Evolutionary conservation across 2,797 vertebrate species (phyloP).

Genomic region (Limosa lapponica): DNA sequence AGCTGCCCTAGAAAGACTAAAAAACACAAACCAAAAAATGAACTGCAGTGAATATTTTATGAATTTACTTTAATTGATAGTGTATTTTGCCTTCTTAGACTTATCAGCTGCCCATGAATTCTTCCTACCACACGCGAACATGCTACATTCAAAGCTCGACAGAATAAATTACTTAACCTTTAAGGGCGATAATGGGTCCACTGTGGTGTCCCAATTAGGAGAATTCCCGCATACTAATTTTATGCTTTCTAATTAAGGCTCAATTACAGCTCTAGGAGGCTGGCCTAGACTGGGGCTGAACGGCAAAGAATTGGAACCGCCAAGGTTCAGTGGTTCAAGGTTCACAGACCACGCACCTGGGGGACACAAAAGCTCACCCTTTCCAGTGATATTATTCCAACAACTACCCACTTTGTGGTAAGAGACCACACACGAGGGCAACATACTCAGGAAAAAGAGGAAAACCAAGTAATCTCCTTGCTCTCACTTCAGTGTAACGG

Average conservation of each 20-base stretch:
- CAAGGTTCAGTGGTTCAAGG: no score
- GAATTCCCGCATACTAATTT: neutral
- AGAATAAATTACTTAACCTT: neutral
- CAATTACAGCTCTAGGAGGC: neutral
- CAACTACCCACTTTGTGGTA: neutral
- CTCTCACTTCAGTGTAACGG: neutral
- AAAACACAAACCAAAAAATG: neutral
- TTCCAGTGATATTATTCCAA: neutral
- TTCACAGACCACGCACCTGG: no score
- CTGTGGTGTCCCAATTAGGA: slow-evolving; percentile 9
- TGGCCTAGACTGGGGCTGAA: neutral
- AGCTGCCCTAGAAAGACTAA: neutral
- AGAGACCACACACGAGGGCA: neutral
- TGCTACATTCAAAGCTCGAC: neutral
- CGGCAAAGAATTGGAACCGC: neutral
- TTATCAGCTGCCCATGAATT: neutral
- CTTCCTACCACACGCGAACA: neutral
- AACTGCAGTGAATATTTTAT: neutral
- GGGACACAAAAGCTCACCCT: neutral
- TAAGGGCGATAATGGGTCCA: neutral
- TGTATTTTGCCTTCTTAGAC: neutral
- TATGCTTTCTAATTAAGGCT: slow-evolving; percentile 31
- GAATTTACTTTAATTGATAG: neutral
- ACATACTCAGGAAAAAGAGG: neutral
- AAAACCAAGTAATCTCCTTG: neutral